Conservation (phyloP, 2,113 vertebrate species). For the Morone chrysops region DNA sequence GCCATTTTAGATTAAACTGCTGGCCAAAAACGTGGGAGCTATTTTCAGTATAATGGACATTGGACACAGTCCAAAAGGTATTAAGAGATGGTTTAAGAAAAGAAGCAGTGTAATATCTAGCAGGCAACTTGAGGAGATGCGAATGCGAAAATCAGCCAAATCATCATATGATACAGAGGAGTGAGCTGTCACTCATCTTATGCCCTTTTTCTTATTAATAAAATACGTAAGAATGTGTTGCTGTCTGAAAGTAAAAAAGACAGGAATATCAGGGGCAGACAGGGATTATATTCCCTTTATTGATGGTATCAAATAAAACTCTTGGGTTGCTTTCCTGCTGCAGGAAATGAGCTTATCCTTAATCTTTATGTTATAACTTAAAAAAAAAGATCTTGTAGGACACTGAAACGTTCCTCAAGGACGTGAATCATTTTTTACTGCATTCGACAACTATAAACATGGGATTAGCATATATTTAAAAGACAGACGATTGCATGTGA, state of each 20-base stretch:
- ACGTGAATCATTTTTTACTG: slow-evolving; percentile 12
- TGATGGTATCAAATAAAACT: slow-evolving; percentile 35
- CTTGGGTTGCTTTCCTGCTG: slow-evolving; percentile 3
- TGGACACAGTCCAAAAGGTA: background rate
- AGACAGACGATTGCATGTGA: background rate
- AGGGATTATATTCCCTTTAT: slow-evolving; percentile 4
- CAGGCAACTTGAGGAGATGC: background rate
- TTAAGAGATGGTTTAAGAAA: slow-evolving; percentile 1
- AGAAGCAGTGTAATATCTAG: slow-evolving; percentile 1
- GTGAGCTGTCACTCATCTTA: slow-evolving; percentile 7
- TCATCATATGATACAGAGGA: slow-evolving; percentile 4
- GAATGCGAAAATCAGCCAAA: slow-evolving; percentile 7
- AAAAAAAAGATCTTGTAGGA: slow-evolving; percentile 17
- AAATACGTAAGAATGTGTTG: background rate
- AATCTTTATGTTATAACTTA: slow-evolving; percentile 15
- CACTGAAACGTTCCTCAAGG: slow-evolving; percentile 9
- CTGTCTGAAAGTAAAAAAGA: slow-evolving; percentile 8
- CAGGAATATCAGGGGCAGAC: background rate
- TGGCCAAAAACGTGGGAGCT: slow-evolving; percentile 2
- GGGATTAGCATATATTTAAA: background rate
- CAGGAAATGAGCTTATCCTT: slow-evolving; percentile 22
- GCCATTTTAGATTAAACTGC: slow-evolving; percentile 6
- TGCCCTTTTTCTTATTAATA: background rate
- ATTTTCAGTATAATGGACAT: slow-evolving; percentile 9
- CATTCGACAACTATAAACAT: slow-evolving; percentile 7